Base-by-base conservation (phyloP, 2,888 invertebrate genomes). In the Eumerus sabulonum region DNA sequence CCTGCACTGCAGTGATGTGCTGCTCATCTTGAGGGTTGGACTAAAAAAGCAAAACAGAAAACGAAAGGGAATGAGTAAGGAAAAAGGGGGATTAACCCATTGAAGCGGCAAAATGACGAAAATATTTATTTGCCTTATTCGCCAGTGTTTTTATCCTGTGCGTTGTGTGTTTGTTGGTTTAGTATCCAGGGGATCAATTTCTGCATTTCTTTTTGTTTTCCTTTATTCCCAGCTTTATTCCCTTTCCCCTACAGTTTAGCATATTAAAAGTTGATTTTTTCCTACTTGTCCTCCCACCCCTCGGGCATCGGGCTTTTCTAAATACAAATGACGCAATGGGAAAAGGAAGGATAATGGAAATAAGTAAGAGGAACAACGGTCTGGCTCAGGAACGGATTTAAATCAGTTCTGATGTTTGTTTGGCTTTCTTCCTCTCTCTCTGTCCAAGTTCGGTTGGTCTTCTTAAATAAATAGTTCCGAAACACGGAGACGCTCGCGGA, bases 61-160 rank as follows among this genome's bases (percentile, higher is more conserved):
- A 53, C 44, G 42, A 17, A 38, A 40, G n/a, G n/a, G 16, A 51
- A 35, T 40, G 47, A 67, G 56, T 35, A 16, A 44, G 14, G 18
- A 56, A 45, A 73, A 68, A 72, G 71, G 74, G 74, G 76, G 82
- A 83, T 83, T 83, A 82, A 82, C 63, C 76, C 82, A 83, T 76
- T 84, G 83, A 83, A 83, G 82, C 83, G 82, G 57, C 81, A 83
- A 84, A 83, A 83, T 83, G 82, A 83, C 81, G 82, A 77, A 83
- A 82, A 83, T 82, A 83, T 83, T 83, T 82, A 82, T 82, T 82
- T 79, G 82, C 81, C 73, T 74, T 77, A 63, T 66, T 70, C 48
- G 50, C 13, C 19, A 18, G 35, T 48, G 54, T 47, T 53, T 14
- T 16, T 42, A 44, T 42, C 35, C 13, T 16, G 9, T 62, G 53